Evolutionary conservation across 2,113 vertebrate genomes (phyloP).

Genomic region (Anser brachyrhynchus): DNA sequence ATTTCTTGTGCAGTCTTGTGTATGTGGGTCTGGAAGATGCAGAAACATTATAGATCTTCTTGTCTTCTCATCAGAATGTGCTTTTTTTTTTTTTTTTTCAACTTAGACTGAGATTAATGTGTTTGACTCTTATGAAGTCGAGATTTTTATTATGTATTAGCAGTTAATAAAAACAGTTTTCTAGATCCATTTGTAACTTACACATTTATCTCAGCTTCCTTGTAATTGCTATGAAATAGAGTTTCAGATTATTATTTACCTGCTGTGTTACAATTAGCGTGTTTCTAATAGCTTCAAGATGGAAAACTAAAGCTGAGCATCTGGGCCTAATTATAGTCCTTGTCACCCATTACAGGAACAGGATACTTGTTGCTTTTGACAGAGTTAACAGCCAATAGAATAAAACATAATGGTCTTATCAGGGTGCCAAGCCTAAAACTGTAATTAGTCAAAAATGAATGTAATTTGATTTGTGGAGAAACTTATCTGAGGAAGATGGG

Average conservation of each 20-base stretch:
- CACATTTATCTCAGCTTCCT: background rate
- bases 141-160: background rate
- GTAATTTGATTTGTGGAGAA: background rate
- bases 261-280: constrained; percentile 20
- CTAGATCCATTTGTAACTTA: background rate
- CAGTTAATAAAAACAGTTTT: background rate
- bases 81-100: background rate
- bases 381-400: background rate
- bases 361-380: constrained; percentile 2
- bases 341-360: background rate
- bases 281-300: background rate
- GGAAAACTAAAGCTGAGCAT: background rate
- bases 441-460: background rate
- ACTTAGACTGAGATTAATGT: background rate
- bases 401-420: background rate
- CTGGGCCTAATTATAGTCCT: constrained; percentile 3
- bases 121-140: background rate
- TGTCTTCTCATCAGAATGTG: background rate
- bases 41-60: background rate
- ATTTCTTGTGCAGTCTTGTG: background rate
- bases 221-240: constrained; percentile 8
- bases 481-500: background rate
- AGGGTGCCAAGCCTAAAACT: background rate
- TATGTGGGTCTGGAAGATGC: background rate
- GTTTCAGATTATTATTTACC: constrained; percentile 39